Base-by-base conservation (phyloP, 1,140 invertebrate species). In the Heliconius hewitsoni region DNA sequence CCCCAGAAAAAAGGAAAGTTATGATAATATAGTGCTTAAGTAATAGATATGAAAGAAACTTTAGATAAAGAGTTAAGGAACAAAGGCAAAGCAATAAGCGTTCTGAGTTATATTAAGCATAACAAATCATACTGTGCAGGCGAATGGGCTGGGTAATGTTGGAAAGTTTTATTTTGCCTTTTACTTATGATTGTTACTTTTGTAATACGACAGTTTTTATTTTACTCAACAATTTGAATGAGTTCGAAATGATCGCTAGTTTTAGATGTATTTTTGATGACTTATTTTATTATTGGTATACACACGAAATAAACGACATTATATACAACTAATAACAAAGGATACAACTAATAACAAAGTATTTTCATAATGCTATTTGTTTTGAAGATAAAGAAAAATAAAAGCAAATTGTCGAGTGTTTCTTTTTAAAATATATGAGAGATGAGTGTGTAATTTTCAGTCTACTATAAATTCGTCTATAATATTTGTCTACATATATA, bases 61-160 rank as follows among this genome's bases (percentile, higher is more conserved):
- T 60, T 27, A 30, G 60, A 66, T 66, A 66, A 66, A 66, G 60
- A 66, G 55, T 60, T 66, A 66, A 66, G 60, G 23, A 66, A 66
- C 60, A 66, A 30, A 66, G n/a, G 55, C 55, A 23, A 60, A 60
- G 55, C 55, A 60, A 60, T 60, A 60, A 60, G 55, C 55, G n/a
- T 60, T 60, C 55, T 57, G 55, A 57, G n/a, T 57, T 23, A 57
- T 57, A 57, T 57, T 57, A 57, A 30, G 60, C 23, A 27, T 66
- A 27, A 66, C 23, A 66, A 66, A 66, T 66, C 60, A 66, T 66
- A 16, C 60, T 66, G 18, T 30, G 60, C 60, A 66, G 60, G 23
- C 60, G 60, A 27, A 66, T 66, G 60, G 60, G 13, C 60, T 66
- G 60, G 60, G 27, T 66, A 66, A 16, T 30, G 60, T 66, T 66